A percentile compares a stretch with the other conserved stretches of the same genome.
phyloP scores from a whole-genome alignment of 1,140 invertebrate genomes.

The Sitodiplosis mosellana region DNA sequence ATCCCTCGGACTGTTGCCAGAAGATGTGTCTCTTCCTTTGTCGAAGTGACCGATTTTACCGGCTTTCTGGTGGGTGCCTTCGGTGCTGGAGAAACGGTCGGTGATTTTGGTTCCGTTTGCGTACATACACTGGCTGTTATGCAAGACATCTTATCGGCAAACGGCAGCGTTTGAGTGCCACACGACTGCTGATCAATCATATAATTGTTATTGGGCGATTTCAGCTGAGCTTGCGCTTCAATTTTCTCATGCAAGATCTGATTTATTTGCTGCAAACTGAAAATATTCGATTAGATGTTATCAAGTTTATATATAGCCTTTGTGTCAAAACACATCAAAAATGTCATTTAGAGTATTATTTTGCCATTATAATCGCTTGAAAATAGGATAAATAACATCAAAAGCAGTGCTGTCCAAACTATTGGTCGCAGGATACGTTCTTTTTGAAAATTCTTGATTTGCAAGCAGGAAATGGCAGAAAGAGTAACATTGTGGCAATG shows the following conservation, averaged over 20 bases:
- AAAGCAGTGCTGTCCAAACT: too few species aligned
- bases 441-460: too few species aligned
- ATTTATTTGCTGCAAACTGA: slow-evolving; percentile 33
- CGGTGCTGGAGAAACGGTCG: background rate
- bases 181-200: slow-evolving; percentile 12
- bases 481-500: too few species aligned
- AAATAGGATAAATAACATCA: too few species aligned
- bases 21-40: slow-evolving; percentile 52
- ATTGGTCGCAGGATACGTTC: too few species aligned
- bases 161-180: slow-evolving; percentile 4
- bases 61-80: slow-evolving; percentile 13
- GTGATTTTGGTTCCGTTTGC: background rate
- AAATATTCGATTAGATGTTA: background rate
- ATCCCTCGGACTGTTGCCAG: slow-evolving; percentile 57
- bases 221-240: slow-evolving; percentile 23
- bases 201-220: slow-evolving; percentile 16
- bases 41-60: slow-evolving; percentile 21
- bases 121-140: too few species aligned
- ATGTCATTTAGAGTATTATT: too few species aligned
- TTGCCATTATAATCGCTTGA: too few species aligned
- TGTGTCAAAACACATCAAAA: too few species aligned
- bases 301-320: too few species aligned
- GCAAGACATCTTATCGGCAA: background rate
- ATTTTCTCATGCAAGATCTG: slow-evolving; percentile 33
- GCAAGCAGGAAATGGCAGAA: too few species aligned